Base-by-base conservation (phyloP, 2,113 vertebrate species). In the Hemiscyllium ocellatum region DNA sequence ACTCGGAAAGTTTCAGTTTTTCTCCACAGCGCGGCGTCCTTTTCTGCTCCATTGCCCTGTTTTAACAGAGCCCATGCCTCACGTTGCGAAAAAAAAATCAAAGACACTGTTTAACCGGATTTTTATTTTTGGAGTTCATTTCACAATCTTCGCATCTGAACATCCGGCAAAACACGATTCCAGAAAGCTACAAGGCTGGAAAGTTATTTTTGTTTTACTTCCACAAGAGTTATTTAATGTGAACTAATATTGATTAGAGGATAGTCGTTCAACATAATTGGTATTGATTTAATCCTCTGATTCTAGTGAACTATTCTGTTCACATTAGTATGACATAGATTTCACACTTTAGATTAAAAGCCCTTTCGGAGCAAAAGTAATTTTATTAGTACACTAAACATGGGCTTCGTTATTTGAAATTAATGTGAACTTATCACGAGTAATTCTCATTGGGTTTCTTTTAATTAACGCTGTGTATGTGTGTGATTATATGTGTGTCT, bases 1-100 rank as follows among this genome's bases (percentile, higher is more conserved):
- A 33, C 33, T 13, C 10, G 29, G 29, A 1, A 66, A 22, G 4
- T 66, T 37, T 93, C 61, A 93, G 90, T 7, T 93, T 37, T 68
- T 94, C n/a, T 69, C 91, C 91, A 94, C n/a, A 24, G 65, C 1
- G 91, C 24, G 91, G 91, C 91, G 91, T 22, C 42, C 65, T 94
- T 70, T 69, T 69, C 91, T 69, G 91, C n/a, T 26, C 24, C 65
- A 69, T 69, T 42, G n/a, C 56, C n/a, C 8, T 47, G n/a, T 42
- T 94, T 94, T 26, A 47, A 94, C 24, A 24, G 22, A 8, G n/a
- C 33, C 12, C 90, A 33, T 2, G 33, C 61, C 26, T 12, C 20
- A 69, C 50, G 56, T 61, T 61, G 42, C 42, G 42, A 87, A 26
- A 17, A 29, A 52, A 12, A 24, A 29, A 17, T 6, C n/a, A 83